Percentiles rank a stretch among this genome's conserved stretches.
phyloP scores from a whole-genome alignment of 2,888 invertebrate species.

The Psococerastis gibbosa region DNA sequence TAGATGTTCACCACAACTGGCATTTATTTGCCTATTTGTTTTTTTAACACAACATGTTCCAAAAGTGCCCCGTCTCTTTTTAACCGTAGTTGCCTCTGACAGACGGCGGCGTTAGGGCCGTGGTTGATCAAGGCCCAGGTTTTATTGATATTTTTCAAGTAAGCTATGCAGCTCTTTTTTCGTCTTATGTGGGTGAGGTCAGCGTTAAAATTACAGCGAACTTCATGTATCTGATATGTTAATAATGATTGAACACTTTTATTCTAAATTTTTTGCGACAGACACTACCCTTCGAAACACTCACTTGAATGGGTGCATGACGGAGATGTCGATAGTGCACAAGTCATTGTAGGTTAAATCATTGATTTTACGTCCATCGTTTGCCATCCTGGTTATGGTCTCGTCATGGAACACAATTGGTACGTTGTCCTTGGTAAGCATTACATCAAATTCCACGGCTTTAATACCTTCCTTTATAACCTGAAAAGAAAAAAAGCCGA shows the following conservation, averaged over 20 bases:
- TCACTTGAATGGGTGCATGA: constrained; percentile 48
- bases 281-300: constrained; percentile 13
- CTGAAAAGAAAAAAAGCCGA: constrained; percentile 9
- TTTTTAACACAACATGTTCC: too few species aligned
- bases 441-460: constrained; percentile 59
- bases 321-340: constrained; percentile 38
- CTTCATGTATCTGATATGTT: not conserved
- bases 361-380: constrained; percentile 31
- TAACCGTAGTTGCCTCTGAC: too few species aligned
- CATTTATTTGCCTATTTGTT: too few species aligned
- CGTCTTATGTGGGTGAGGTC: too few species aligned
- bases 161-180: too few species aligned
- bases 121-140: too few species aligned
- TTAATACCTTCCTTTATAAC: constrained; percentile 35
- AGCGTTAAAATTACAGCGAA: not conserved
- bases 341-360: constrained; percentile 42
- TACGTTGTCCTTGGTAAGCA: constrained; percentile 50
- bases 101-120: too few species aligned
- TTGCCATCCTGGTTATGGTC: constrained; percentile 44
- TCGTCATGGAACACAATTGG: constrained; percentile 59
- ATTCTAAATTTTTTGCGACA: too few species aligned
- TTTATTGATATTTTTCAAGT: too few species aligned
- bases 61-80: too few species aligned
- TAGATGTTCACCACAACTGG: too few species aligned
- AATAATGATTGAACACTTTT: too few species aligned